Percentiles rank a stretch among this genome's conserved stretches.
phyloP scores from a whole-genome alignment of 2,797 vertebrate genomes.

The Halcyon leucocephala region DNA sequence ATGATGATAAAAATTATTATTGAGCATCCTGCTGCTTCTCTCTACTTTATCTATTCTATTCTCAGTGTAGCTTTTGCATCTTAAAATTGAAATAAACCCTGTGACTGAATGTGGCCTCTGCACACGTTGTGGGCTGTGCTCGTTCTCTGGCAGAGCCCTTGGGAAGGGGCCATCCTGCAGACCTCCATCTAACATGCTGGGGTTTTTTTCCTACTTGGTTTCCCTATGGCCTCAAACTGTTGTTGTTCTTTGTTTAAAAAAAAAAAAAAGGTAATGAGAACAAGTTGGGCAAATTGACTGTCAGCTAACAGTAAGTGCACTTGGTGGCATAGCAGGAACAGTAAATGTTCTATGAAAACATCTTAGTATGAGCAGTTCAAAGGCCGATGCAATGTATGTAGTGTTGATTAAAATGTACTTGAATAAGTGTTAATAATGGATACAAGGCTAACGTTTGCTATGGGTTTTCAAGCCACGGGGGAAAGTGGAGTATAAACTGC shows the following conservation, averaged over 20 bases:
- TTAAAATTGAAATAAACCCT: not conserved
- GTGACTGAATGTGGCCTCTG: not conserved
- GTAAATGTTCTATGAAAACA: not conserved
- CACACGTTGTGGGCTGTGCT: not conserved
- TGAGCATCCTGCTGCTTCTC: not conserved
- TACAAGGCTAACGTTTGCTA: constrained; percentile 1
- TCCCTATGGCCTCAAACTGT: not conserved
- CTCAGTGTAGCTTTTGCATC: not conserved
- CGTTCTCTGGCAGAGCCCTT: not conserved
- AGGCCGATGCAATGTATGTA: not conserved
- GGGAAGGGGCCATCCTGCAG: not conserved
- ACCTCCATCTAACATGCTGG: rapidly evolving
- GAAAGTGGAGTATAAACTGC: not conserved
- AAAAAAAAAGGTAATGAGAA: no score
- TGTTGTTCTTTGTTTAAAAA: not conserved
- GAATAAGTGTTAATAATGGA: constrained; percentile 21
- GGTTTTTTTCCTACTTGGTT: not conserved
- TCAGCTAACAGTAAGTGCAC: not conserved
- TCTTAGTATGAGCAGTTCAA: not conserved
- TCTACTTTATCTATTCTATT: rapidly evolving
- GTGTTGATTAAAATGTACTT: constrained; percentile 11
- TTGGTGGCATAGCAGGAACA: not conserved
- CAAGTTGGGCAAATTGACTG: not conserved
- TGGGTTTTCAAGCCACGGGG: not conserved
- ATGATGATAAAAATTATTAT: not conserved